These are phyloP conservation scores for Luidia sarsii DNA, from an alignment of 53 echinoderm and acorn worm genomes.

Conservation along the genomic window DNA sequence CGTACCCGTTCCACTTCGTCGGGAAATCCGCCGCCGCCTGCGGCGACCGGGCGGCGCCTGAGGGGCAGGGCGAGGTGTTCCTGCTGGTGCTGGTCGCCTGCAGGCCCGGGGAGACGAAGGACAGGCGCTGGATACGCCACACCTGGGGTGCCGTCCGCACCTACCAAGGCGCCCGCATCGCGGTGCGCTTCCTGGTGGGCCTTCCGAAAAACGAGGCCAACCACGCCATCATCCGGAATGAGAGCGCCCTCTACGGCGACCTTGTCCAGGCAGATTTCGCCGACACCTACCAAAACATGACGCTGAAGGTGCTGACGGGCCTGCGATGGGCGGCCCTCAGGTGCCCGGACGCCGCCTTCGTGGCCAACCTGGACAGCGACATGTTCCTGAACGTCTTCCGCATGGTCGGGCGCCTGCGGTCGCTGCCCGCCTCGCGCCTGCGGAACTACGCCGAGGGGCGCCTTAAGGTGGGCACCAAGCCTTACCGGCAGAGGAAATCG, in stretches of 20 bases:
- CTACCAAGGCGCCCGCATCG: background rate
- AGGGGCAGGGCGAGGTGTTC: slow-evolving; percentile 21
- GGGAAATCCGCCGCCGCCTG: background rate
- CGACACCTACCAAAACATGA: slow-evolving; percentile 56
- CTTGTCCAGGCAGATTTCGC: slow-evolving; percentile 53
- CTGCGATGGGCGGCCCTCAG: slow-evolving; percentile 52
- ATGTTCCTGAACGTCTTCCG: slow-evolving; percentile 48
- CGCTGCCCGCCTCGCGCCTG: background rate
- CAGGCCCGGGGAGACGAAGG: background rate
- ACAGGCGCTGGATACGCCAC: slow-evolving; percentile 6
- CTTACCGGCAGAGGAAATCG: background rate
- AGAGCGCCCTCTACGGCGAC: slow-evolving; percentile 46
- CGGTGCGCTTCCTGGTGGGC: slow-evolving; percentile 5
- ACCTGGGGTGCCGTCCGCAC: slow-evolving; percentile 12
- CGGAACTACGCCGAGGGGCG: slow-evolving; percentile 47
- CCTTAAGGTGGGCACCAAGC: slow-evolving; percentile 13
- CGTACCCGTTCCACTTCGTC: background rate
- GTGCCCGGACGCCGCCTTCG: slow-evolving; percentile 49
- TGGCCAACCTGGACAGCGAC: slow-evolving; percentile 60
- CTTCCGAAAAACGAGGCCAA: background rate
- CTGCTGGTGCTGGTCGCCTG: slow-evolving; percentile 15
- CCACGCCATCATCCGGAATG: background rate
- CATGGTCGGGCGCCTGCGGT: slow-evolving; percentile 4
- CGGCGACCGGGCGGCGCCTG: background rate
- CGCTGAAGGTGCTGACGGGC: slow-evolving; percentile 56